Evolutionary conservation across 1,140 invertebrate species (phyloP).

Genomic region (Drosophila repleta): DNA sequence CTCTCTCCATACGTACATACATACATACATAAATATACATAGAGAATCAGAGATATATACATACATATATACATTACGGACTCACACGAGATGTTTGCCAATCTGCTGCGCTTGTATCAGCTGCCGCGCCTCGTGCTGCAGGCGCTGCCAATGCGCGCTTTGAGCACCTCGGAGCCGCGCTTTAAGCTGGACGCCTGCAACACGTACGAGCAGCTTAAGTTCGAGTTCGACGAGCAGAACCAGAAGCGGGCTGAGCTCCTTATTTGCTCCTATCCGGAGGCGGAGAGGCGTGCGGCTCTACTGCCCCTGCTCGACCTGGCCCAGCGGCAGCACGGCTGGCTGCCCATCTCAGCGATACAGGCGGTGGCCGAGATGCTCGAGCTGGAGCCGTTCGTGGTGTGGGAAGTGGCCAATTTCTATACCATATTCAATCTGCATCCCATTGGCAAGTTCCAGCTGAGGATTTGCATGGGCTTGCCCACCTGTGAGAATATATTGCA

Average conservation of each 20-base stretch:
- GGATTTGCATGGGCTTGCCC: conserved; percentile 48
- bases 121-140: background rate
- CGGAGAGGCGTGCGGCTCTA: conserved; percentile 43
- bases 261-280: conserved; percentile 28
- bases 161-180: background rate
- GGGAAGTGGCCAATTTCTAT: conserved; percentile 51
- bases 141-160: background rate
- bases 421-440: conserved; percentile 41
- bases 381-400: conserved; percentile 51
- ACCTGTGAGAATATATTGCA: conserved; percentile 21
- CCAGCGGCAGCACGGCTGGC: conserved; percentile 61
- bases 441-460: conserved; percentile 37
- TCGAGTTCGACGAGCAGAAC: conserved; percentile 45
- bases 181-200: conserved; percentile 1
- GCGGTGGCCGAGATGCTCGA: conserved; percentile 42
- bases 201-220: conserved; percentile 44
- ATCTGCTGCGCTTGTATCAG: background rate
- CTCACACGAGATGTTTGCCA: conserved; percentile 23
- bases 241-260: conserved; percentile 18
- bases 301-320: conserved; percentile 59
- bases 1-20: background rate
- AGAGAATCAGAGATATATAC: conserved; percentile 4
- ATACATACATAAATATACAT: conserved; percentile 3
- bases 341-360: conserved; percentile 51
- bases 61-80: background rate